phyloP scores from a whole-genome alignment of 2,797 vertebrate genomes.

The Hipposideros larvatus region DNA sequence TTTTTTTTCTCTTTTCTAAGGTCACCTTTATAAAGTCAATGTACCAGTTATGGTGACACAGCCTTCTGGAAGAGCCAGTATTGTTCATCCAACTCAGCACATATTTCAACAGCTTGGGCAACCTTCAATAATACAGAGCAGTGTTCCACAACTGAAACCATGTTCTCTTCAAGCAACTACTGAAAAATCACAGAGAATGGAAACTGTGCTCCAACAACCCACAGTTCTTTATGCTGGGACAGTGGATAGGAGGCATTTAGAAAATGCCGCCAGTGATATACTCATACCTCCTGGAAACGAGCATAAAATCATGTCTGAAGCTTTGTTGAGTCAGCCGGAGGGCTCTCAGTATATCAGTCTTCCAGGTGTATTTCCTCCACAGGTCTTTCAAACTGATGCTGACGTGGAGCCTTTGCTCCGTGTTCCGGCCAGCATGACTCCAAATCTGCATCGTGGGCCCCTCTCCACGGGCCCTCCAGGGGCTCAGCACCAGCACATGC shows the following conservation, averaged over 20 bases:
- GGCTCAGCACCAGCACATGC: constrained; percentile 64
- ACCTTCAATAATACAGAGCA: constrained; percentile 74
- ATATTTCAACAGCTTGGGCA: constrained; percentile 87
- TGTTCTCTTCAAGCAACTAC: constrained; percentile 73
- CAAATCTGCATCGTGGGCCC: constrained; percentile 69
- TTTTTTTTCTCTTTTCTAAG: constrained; percentile 85
- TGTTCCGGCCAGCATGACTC: constrained; percentile 55
- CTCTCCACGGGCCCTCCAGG: neutral
- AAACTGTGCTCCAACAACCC: constrained; percentile 68
- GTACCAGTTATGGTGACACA: constrained; percentile 96
- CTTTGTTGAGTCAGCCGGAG: constrained; percentile 64
- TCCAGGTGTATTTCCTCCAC: constrained; percentile 86
- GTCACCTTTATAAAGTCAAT: constrained; percentile 96
- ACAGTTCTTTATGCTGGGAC: constrained; percentile 38
- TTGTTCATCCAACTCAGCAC: constrained; percentile 87
- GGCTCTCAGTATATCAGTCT: constrained; percentile 52
- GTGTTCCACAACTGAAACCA: constrained; percentile 63
- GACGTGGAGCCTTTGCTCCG: constrained; percentile 66
- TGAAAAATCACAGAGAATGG: constrained; percentile 79
- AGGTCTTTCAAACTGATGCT: constrained; percentile 72
- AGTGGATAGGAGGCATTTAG: constrained; percentile 67
- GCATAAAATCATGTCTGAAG: constrained; percentile 66
- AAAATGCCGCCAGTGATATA: constrained; percentile 7
- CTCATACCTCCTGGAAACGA: constrained; percentile 73
- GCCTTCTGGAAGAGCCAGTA: constrained; percentile 88